Evolutionary conservation across 2,113 vertebrate genomes (phyloP).

Genomic region (Barbus barbus): DNA sequence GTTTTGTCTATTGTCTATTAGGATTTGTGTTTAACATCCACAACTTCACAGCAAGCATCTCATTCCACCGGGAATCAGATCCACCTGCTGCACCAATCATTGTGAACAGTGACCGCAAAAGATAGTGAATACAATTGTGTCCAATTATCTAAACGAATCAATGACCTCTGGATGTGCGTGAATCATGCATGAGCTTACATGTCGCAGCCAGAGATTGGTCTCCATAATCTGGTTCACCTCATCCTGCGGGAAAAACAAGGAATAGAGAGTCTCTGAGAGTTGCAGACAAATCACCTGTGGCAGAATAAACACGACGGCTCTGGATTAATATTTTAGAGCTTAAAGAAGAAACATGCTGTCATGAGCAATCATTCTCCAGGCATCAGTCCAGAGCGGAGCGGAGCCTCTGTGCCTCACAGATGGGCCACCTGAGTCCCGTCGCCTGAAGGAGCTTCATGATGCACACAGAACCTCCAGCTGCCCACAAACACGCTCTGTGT

Average conservation of each 20-base stretch:
- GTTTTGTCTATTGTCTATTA: no score
- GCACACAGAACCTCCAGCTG: conserved; percentile 3
- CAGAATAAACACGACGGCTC: neutral
- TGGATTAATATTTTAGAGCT: conserved; percentile 31
- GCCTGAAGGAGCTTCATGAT: conserved; percentile 21
- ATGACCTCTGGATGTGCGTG: neutral
- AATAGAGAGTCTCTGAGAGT: neutral
- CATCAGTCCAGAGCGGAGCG: neutral
- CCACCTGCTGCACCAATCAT: neutral
- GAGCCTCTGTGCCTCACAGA: conserved; percentile 18
- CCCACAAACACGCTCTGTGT: neutral
- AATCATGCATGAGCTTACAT: conserved; percentile 67
- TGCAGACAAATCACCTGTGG: neutral
- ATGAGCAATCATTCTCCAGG: conserved; percentile 45
- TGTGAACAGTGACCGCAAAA: neutral
- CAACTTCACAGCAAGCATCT: no score
- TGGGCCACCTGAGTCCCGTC: conserved; percentile 64
- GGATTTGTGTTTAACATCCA: no score
- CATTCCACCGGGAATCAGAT: no score
- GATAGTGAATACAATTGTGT: neutral
- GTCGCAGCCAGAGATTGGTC: conserved; percentile 84
- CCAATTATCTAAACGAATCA: neutral
- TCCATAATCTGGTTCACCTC: conserved; percentile 99
- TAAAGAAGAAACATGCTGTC: conserved; percentile 29
- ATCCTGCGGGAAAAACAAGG: conserved; percentile 78